Evolutionary conservation across 2,113 vertebrate genomes (phyloP).

Genomic region (Petrocephalus zakoni): DNA sequence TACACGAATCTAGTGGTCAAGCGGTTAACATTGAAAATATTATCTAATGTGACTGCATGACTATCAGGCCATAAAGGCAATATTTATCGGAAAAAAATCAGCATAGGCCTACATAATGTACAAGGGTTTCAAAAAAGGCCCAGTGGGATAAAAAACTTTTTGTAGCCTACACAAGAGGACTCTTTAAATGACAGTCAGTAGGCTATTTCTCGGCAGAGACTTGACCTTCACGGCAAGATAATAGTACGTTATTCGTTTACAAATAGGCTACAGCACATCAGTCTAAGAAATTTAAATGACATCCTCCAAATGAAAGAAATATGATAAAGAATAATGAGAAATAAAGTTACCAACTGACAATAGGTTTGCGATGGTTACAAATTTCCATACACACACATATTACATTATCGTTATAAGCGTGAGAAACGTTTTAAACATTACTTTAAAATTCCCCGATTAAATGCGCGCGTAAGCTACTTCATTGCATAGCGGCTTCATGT

Average conservation of each 20-base stretch:
- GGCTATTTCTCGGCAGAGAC: slow-evolving; percentile 53
- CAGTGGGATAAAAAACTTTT: slow-evolving; percentile 5
- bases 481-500: neutral
- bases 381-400: neutral
- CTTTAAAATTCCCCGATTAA: neutral
- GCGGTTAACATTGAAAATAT: neutral
- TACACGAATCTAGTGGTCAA: neutral
- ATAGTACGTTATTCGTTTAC: slow-evolving; percentile 36
- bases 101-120: neutral
- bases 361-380: neutral
- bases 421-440: neutral
- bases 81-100: slow-evolving; percentile 18
- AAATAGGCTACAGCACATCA: neutral
- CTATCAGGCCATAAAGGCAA: neutral
- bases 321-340: neutral
- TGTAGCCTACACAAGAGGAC: neutral
- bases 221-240: slow-evolving; percentile 27
- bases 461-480: neutral
- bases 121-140: neutral
- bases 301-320: neutral
- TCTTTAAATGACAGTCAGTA: neutral
- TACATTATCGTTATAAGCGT: neutral
- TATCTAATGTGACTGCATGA: neutral
- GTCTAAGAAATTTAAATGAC: slow-evolving; percentile 3
- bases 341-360: neutral